Base-by-base conservation (phyloP, 2,797 vertebrate species). In the Paramormyrops hopkinsi region DNA sequence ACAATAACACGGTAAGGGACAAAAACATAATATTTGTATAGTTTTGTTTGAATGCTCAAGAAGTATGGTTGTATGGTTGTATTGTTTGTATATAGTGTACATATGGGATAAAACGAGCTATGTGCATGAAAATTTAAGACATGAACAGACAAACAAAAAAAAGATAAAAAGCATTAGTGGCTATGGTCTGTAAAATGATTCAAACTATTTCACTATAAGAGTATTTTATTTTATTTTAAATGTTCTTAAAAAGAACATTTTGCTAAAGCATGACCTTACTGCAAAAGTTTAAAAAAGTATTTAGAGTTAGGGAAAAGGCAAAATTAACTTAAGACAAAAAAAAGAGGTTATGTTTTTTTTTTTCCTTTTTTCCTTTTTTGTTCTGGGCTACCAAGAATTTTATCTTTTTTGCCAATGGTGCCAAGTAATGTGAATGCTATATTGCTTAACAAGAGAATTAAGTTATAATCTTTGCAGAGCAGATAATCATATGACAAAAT, bases 51-150 rank as follows among this genome's bases (percentile, higher is more conserved):
- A 98, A 98, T 97, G 97, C 98, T 96, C 96, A 94, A 96, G 96
- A 97, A 97, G 97, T 97, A 97, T 97, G 98, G 98, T 97, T 99
- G 97, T 99, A 87, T 87, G 85, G 85, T 87, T 84, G 82, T 84
- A 98, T 97, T 97, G 97, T 98, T 98, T 99, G 99, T 99, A 99
- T 93, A 99, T 99, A 99, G 93, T 99, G 98, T 99, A 99, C 97
- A 99, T 99, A 99, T 91, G 95, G 95, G 95, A 95, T 96, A 96
- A 97, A 97, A 97, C 96, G 97, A 99, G 97, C 97, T 97, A 98
- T 97, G 97, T 99, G 98, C 98, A 99, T 99, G 98, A 99, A 97
- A 95, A 96, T 93, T 89, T 82, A 90, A 88, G 89, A 94, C 97
- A 97, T 97, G 97, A 98, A 97, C 97, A 97, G 96, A 97, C 97